phyloP scores from a whole-genome alignment of 2,888 invertebrate species.

The Cantharis rustica region DNA sequence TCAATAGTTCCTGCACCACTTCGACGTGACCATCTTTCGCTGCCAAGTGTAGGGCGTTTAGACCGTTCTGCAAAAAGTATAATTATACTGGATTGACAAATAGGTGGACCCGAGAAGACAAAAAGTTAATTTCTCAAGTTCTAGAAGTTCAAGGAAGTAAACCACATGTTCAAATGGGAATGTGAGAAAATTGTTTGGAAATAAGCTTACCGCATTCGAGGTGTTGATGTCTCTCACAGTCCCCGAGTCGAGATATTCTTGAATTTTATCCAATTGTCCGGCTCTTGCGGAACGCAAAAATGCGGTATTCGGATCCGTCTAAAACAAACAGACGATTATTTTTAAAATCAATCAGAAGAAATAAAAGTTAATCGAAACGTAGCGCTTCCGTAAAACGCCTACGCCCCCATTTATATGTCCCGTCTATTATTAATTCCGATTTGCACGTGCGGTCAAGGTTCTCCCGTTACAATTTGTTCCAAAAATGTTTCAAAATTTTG shows the following conservation, averaged over 20 bases:
- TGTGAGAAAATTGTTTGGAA: neutral
- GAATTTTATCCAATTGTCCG: slow-evolving; percentile 92
- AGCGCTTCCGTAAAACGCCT: neutral
- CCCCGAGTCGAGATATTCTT: slow-evolving; percentile 86
- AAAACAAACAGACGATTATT: slow-evolving; percentile 13
- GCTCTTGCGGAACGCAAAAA: slow-evolving; percentile 97
- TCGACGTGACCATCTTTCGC: slow-evolving; percentile 97
- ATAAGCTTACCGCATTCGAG: slow-evolving; percentile 86
- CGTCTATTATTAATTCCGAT: neutral
- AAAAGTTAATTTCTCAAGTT: neutral
- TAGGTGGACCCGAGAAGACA: neutral
- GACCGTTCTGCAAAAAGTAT: slow-evolving; percentile 77
- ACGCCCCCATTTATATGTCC: neutral
- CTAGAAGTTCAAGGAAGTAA: neutral
- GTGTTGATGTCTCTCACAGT: slow-evolving; percentile 96
- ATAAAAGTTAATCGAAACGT: neutral
- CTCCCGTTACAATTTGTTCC: neutral
- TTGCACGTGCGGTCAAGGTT: neutral
- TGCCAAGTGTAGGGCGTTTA: slow-evolving; percentile 96
- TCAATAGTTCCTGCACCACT: slow-evolving; percentile 89
- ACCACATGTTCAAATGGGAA: neutral
- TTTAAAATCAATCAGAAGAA: neutral
- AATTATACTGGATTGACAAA: neutral
- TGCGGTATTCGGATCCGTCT: slow-evolving; percentile 87
- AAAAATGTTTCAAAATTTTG: neutral